A percentile compares a stretch with the other conserved stretches of the same genome.
These are phyloP conservation scores for Halocynthia aurantium DNA, from an alignment of 23 tunicate species.

Conservation along the genomic window DNA sequence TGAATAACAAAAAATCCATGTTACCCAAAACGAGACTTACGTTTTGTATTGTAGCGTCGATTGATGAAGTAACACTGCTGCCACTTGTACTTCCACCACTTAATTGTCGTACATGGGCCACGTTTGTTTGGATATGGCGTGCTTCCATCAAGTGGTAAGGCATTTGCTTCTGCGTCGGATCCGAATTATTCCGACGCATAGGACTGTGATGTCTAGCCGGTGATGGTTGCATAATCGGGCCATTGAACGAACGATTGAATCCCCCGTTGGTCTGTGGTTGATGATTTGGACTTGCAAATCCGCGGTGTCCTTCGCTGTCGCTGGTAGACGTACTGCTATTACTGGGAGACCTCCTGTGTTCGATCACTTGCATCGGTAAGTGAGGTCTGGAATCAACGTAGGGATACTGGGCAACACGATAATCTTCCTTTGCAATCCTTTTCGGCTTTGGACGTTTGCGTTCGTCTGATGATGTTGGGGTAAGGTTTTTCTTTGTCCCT, in stretches of 20 bases:
- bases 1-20: no score
- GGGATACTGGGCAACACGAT: constrained; percentile 2
- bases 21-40: no score
- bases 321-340: constrained; percentile 22
- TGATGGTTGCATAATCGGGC: constrained; percentile 5
- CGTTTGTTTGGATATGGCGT: constrained; percentile 8
- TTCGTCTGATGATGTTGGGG: constrained; percentile 94
- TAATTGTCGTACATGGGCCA: constrained; percentile 35
- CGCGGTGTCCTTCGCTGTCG: constrained; percentile 16
- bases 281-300: constrained; percentile 12
- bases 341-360: constrained; percentile 7
- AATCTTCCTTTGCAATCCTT: constrained; percentile 48
- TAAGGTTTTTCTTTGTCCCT: constrained; percentile 62
- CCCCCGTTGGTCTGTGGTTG: background rate
- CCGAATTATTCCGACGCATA: constrained; percentile 21
- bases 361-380: background rate
- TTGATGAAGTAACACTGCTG: background rate
- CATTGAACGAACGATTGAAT: constrained; percentile 7
- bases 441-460: constrained; percentile 61
- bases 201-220: background rate
- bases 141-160: constrained; percentile 19
- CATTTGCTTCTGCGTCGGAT: background rate
- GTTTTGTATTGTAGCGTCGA: background rate
- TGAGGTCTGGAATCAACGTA: background rate
- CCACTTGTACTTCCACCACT: background rate